Percentiles rank a stretch among this genome's conserved stretches.
Conservation (phyloP, 2,113 vertebrate species). For the Pelmatolapia mariae region DNA sequence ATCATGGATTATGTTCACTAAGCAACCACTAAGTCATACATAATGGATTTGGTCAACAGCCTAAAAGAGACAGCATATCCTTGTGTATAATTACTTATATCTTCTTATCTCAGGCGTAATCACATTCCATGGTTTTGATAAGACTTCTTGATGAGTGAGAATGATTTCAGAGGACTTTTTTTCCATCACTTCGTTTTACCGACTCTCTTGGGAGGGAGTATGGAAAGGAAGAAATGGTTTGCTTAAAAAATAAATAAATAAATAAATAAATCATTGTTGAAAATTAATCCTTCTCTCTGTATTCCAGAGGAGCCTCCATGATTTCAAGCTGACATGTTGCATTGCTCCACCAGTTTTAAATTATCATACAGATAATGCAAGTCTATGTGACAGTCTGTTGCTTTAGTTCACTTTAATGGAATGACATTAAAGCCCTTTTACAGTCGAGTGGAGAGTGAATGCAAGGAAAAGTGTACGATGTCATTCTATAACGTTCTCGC, state of each 20-base stretch:
- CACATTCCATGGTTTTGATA: conserved; percentile 6
- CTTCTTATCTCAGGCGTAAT: conserved; percentile 46
- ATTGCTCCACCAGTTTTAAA: conserved; percentile 31
- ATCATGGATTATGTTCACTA: conserved; percentile 49
- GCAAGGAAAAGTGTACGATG: background rate
- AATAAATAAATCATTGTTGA: background rate
- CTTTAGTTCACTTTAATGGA: conserved; percentile 42
- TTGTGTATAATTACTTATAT: conserved; percentile 39
- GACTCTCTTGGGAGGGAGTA: background rate
- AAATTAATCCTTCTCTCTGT: conserved; percentile 42
- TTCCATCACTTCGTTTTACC: conserved; percentile 19
- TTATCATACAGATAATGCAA: conserved; percentile 47
- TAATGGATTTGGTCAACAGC: conserved; percentile 45
- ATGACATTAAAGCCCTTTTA: conserved; percentile 42
- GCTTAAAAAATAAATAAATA: background rate
- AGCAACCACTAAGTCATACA: conserved; percentile 27
- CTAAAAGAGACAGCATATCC: conserved; percentile 10
- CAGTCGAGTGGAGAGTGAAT: conserved; percentile 13
- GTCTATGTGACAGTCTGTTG: conserved; percentile 37
- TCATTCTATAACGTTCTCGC: background rate
- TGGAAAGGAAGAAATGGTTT: background rate
- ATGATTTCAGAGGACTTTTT: conserved; percentile 1
- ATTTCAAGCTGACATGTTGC: conserved; percentile 18
- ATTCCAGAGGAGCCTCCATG: conserved; percentile 15
- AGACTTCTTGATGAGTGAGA: conserved; percentile 35